phyloP scores from a whole-genome alignment of 2,797 vertebrate species.

The Onychomys torridus region DNA sequence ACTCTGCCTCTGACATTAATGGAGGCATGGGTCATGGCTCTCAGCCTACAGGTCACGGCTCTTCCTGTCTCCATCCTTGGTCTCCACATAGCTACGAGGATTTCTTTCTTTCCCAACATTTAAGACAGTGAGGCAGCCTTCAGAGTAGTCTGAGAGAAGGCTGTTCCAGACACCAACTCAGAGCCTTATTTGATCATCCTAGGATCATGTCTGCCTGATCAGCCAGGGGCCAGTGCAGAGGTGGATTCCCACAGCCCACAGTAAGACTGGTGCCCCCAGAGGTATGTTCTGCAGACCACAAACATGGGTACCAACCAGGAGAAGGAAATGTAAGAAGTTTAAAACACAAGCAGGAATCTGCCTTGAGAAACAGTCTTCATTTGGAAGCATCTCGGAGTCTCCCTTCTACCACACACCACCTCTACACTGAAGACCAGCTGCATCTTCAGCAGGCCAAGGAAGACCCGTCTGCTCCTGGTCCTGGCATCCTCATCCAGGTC shows the following conservation, averaged over 20 bases:
- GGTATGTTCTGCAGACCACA: not conserved
- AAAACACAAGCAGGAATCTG: not conserved
- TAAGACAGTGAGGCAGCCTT: not conserved
- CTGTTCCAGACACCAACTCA: not conserved
- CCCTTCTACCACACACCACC: not conserved
- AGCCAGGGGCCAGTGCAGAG: not conserved
- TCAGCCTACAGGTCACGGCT: not conserved
- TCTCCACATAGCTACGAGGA: not conserved
- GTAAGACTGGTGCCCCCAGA: not conserved
- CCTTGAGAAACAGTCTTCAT: not conserved
- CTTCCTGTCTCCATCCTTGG: not conserved
- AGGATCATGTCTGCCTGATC: not conserved
- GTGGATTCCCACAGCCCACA: not conserved
- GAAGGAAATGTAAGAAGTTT: not conserved
- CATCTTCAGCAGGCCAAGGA: not conserved
- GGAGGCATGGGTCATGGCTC: not conserved
- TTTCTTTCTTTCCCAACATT: not conserved
- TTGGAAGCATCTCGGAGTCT: not conserved
- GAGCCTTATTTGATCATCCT: not conserved
- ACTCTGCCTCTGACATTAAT: not conserved
- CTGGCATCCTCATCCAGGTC: not conserved
- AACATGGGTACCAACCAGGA: not conserved
- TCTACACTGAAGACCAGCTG: not conserved
- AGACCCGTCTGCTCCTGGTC: not conserved
- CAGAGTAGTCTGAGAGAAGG: not conserved